phyloP scores from a whole-genome alignment of 2,113 vertebrate genomes.

The Pseudorectes ferrugineus region DNA sequence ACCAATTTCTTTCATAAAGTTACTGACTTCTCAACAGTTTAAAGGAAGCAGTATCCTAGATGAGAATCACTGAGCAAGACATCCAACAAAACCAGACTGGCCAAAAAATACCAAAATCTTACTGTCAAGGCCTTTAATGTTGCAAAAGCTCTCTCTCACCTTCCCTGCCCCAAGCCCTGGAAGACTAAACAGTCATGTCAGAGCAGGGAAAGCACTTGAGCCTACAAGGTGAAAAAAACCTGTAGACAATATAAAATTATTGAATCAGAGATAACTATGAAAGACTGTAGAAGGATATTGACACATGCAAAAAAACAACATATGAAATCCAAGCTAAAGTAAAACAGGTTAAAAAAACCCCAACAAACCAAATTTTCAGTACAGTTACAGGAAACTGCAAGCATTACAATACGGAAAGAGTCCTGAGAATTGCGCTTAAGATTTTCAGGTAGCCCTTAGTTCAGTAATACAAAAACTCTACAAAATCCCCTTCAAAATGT shows the following conservation, averaged over 20 bases:
- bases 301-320: not conserved
- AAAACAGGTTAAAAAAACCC: not conserved
- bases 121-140: not conserved
- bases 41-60: not conserved
- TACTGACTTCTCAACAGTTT: not conserved
- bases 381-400: not conserved
- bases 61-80: not conserved
- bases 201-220: not conserved
- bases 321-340: not conserved
- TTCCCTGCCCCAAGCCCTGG: not conserved
- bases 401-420: not conserved
- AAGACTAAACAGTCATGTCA: not conserved
- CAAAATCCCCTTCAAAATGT: fast-evolving
- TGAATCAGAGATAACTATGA: not conserved
- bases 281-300: not conserved
- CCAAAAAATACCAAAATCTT: not conserved
- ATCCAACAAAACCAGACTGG: not conserved
- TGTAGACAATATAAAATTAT: not conserved
- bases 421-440: not conserved
- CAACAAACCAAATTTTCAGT: not conserved
- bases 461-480: not conserved
- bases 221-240: not conserved
- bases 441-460: not conserved
- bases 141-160: not conserved
- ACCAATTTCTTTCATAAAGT: not conserved